Evolutionary conservation across 2,888 invertebrate species (phyloP), one percentile per base, ranked within the genome.

Genomic region (Gandaritis pyraliata): DNA sequence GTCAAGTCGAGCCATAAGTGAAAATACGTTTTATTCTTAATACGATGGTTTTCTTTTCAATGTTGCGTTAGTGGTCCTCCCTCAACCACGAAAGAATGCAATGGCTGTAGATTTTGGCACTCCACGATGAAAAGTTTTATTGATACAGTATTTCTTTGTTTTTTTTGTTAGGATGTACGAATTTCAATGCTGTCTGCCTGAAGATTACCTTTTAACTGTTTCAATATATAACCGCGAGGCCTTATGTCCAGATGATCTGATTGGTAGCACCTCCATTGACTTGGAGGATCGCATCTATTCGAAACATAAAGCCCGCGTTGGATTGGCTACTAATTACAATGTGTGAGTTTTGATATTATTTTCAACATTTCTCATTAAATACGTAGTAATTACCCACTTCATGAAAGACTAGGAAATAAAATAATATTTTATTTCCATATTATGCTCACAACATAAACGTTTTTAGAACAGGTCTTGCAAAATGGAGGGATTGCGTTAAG

Each of bases 251-350:
- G 96, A 98, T 77, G 96, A 97, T 76, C 83, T 97, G 8, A 97
- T 98, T 72, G 98, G 98, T 0, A 95, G 94, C 73, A 98, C 98
- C 0, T 92, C 89, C 64, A 95, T 98, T 65, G 98, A 98, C 83
- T 87, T 98, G 49, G 98, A 98, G 87, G 96, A 97, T 84, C 94
- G 98, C 63, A 96, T 95, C 80, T 97, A 96, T 79, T 95, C 95
- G 15, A 94, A 94, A 68, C 97, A 97, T 78, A 92, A 96, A 61
- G 97, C 96, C 0, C 93, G 93, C 2, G 96, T 97, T 73, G 98
- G 98, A 0, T 82, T 98, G 12, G 83, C 96, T 0, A 88, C 90
- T 45, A 93, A 94, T 74, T 98, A 96, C 76, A 93, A 94, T 58
- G 85, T 92, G 96, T 96, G 83, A 90, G 93, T 86, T 2, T 43